Conservation (phyloP, 1,140 invertebrate species). For the Nasonia giraulti region DNA sequence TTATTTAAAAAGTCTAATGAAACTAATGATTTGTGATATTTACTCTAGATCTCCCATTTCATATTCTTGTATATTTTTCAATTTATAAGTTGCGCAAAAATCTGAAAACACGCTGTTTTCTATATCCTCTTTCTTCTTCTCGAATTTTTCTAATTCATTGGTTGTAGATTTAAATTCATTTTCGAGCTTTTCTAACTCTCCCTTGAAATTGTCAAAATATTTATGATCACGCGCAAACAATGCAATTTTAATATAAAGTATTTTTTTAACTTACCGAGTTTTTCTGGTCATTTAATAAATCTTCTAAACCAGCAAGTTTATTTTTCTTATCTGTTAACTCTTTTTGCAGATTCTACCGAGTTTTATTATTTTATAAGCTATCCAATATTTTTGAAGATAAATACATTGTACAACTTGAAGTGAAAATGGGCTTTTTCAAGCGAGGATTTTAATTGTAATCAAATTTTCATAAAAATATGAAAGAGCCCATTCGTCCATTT, state of each 20-base stretch:
- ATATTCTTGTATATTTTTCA: constrained; percentile 95
- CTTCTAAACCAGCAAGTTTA: background rate
- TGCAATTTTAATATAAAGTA: constrained; percentile 18
- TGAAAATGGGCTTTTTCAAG: too few relatives aligned
- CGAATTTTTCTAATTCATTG: constrained; percentile 84
- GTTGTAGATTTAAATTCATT: constrained; percentile 78
- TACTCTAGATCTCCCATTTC: constrained; percentile 91
- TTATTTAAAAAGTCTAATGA: constrained; percentile 10
- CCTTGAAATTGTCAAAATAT: constrained; percentile 35
- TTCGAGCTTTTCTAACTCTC: constrained; percentile 70
- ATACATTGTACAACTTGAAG: background rate
- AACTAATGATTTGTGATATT: constrained; percentile 30
- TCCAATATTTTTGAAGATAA: too few relatives aligned
- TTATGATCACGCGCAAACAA: background rate
- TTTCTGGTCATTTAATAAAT: background rate
- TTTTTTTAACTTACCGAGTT: background rate
- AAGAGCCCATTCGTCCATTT: too few relatives aligned
- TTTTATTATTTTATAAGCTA: background rate
- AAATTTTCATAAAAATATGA: too few relatives aligned
- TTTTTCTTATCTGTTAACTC: constrained; percentile 40
- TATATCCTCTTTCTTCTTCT: constrained; percentile 92
- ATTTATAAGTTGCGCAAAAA: constrained; percentile 92
- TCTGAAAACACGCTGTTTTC: constrained; percentile 93
- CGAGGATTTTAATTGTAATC: too few relatives aligned
- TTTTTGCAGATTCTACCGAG: background rate